Percentiles rank a stretch among this genome's conserved stretches.
Conservation (phyloP, 2,797 vertebrate species). For the Craterocephalus amniculus region DNA sequence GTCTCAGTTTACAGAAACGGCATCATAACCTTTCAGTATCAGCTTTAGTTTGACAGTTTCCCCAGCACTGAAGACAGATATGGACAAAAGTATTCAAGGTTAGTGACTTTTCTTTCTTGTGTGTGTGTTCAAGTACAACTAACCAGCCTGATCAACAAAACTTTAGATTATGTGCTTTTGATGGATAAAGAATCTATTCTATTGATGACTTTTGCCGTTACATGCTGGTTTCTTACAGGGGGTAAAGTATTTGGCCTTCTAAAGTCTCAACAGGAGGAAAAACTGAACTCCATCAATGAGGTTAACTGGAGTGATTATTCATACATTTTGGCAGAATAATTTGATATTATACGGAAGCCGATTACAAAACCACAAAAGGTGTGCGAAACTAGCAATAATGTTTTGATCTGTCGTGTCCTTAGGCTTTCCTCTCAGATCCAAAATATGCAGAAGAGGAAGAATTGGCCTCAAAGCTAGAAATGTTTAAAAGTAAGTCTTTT, state of each 20-base stretch:
- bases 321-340: background rate
- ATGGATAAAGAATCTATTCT: background rate
- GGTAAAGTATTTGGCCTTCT: slow-evolving; percentile 84
- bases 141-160: background rate
- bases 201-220: background rate
- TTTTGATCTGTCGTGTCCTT: slow-evolving; percentile 17
- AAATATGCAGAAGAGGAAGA: slow-evolving; percentile 85
- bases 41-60: slow-evolving; percentile 13
- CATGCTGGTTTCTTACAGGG: slow-evolving; percentile 55
- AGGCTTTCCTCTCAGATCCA: slow-evolving; percentile 85
- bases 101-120: slow-evolving; percentile 14
- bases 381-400: background rate
- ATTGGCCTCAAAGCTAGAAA: slow-evolving; percentile 81
- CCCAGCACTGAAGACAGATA: slow-evolving; percentile 39
- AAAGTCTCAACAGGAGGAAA: slow-evolving; percentile 85
- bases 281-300: slow-evolving; percentile 83
- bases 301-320: slow-evolving; percentile 51
- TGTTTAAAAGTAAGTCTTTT: slow-evolving; percentile 83
- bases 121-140: background rate
- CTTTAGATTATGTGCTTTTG: background rate
- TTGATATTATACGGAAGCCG: background rate
- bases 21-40: background rate
- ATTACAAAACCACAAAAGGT: background rate
- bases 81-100: slow-evolving; percentile 75
- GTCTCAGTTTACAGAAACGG: slow-evolving; percentile 40